phyloP scores from a whole-genome alignment of 2,797 vertebrate genomes.

The Toxotes lorentzi region DNA sequence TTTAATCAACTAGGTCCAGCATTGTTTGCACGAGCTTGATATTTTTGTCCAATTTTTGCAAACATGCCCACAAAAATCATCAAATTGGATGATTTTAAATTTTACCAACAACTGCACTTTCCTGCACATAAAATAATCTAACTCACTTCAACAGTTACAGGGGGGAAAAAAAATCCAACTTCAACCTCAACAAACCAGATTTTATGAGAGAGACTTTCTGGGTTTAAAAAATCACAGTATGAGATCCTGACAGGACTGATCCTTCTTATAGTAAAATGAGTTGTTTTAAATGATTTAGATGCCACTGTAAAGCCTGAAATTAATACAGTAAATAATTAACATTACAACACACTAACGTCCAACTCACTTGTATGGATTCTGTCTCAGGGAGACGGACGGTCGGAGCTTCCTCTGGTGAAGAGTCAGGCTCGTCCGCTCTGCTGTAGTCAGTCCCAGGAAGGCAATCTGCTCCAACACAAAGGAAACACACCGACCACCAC shows the following conservation, averaged over 20 bases:
- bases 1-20: neutral
- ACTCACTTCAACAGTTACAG: neutral
- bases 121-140: neutral
- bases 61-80: neutral
- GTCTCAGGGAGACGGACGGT: constrained; percentile 88
- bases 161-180: neutral
- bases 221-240: neutral
- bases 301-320: neutral
- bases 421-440: constrained; percentile 88
- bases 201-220: neutral
- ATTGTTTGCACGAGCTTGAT: neutral
- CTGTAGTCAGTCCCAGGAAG: constrained; percentile 92
- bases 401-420: constrained; percentile 86
- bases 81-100: neutral
- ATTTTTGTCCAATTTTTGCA: neutral
- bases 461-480: constrained; percentile 82
- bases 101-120: neutral
- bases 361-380: constrained; percentile 95
- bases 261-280: too few species aligned
- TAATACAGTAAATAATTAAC: too few species aligned
- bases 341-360: neutral
- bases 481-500: neutral
- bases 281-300: too few species aligned
- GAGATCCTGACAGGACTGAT: too few species aligned
- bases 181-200: neutral